Percentiles rank a stretch among this genome's conserved stretches.
These are phyloP conservation scores for Miltochrista miniata DNA, from an alignment of 2,888 invertebrate species.

Conservation along the genomic window DNA sequence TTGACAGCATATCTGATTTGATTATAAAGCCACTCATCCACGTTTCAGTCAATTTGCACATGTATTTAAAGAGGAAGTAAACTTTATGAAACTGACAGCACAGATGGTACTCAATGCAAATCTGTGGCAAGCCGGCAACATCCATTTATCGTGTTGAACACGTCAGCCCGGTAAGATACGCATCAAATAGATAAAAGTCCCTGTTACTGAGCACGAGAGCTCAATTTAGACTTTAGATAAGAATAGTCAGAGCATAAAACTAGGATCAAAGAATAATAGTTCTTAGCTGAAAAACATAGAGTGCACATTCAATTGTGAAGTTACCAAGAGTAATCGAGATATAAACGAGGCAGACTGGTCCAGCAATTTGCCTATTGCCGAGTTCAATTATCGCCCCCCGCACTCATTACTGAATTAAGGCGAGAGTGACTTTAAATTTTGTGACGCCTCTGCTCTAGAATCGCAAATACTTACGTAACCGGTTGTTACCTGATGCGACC, in stretches of 20 bases:
- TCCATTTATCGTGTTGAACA: conserved; percentile 60
- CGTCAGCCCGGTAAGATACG: conserved; percentile 46
- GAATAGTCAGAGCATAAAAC: conserved; percentile 39
- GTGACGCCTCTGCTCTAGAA: conserved; percentile 72
- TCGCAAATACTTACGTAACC: conserved; percentile 59
- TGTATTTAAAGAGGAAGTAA: conserved; percentile 57
- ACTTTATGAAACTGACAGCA: conserved; percentile 63
- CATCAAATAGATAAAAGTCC: conserved; percentile 51
- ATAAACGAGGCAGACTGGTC: conserved; percentile 60
- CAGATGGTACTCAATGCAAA: conserved; percentile 68
- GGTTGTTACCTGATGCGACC: conserved; percentile 51
- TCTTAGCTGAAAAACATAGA: conserved; percentile 45
- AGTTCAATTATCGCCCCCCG: conserved; percentile 82
- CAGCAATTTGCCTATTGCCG: conserved; percentile 81
- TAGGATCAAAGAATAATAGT: conserved; percentile 37
- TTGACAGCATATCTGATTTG: conserved; percentile 1
- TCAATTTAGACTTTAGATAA: conserved; percentile 60
- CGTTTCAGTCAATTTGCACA: conserved; percentile 62
- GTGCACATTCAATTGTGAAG: conserved; percentile 39
- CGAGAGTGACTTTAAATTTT: conserved; percentile 73
- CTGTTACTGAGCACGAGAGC: conserved; percentile 54
- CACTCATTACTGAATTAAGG: conserved; percentile 81
- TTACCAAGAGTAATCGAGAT: conserved; percentile 44
- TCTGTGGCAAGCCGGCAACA: conserved; percentile 62
- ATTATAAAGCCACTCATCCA: conserved; percentile 45